Evolutionary conservation across 2,113 vertebrate genomes (phyloP), one percentile per base, ranked within the genome.

Genomic region (Neolamprologus sp.): DNA sequence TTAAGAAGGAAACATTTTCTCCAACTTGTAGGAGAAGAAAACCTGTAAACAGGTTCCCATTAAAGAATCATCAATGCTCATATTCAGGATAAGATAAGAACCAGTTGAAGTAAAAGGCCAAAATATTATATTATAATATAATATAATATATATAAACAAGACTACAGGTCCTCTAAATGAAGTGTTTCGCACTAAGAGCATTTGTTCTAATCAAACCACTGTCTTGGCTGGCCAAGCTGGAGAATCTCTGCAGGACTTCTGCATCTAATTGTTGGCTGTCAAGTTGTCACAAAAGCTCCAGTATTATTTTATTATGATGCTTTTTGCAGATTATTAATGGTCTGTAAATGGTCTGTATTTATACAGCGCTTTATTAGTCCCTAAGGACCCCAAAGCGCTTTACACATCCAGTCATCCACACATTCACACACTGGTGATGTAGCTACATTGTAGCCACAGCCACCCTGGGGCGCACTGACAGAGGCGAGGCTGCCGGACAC

Each of bases 291-390:
- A 47, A 73, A 82, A 35, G 28, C 3, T 6, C 17, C 21, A 12
- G 3, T 13, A 19, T 53, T 14, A 12, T 42, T 42, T 21, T 28
- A 21, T 83, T 79, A 0, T 84, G 2, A 84, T 45, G 35, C 7
- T 8, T 71, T 83, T 47, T 57, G 19, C 23, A 54, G 58, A 84
- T 40, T 45, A 45, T 80, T 13, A 80, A 47, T 42, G 40, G 40
- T 1, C 40, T 42, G 37, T 40, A 40, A 40, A 40, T 40, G 37
- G 37, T 0, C 10, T 40, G 40, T 42, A 13, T 42, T 42, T 42
- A 0, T 42, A 13, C 0, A 42, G 40, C 0, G 40, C 40, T 13
- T 42, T 42, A 2, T 0, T 42, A 6, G 40, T 6, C 40, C 11
- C 11, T 42, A 42, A 6, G 11, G 40, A 42, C 1, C 0, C 5